Percentiles rank a stretch among this genome's conserved stretches.
These are phyloP conservation scores for Lycorma delicatula DNA, from an alignment of 1,140 invertebrate genomes.

Conservation along the genomic window DNA sequence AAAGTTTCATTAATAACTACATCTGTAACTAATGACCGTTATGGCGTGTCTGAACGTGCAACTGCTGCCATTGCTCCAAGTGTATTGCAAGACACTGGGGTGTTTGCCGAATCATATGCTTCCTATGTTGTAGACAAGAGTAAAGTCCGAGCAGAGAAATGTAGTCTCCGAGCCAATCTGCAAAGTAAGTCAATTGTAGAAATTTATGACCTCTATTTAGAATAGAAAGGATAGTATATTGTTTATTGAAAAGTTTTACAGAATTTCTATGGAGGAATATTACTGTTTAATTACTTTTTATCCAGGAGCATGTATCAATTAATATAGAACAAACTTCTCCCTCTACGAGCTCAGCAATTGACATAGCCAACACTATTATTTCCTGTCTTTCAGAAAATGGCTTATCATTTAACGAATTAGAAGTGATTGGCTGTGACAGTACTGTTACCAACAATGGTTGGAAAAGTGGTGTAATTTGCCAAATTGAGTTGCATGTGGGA, in stretches of 20 bases:
- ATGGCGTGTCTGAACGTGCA: constrained; percentile 31
- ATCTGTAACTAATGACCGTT: constrained; percentile 24
- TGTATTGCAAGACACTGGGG: constrained; percentile 24
- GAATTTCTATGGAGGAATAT: constrained; percentile 21
- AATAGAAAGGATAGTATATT: constrained; percentile 27
- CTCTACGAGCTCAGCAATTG: constrained; percentile 17
- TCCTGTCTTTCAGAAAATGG: constrained; percentile 18
- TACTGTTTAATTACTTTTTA: constrained; percentile 26
- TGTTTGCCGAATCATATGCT: constrained; percentile 12
- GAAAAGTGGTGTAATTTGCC: constrained; percentile 27
- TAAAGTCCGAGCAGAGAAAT: constrained; percentile 28
- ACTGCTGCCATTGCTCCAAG: constrained; percentile 29
- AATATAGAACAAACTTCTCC: constrained; percentile 27
- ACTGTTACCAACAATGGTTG: constrained; percentile 30
- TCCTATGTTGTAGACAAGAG: constrained; percentile 27
- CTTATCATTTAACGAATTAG: constrained; percentile 19
- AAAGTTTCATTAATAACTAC: constrained; percentile 11
- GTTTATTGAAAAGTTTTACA: constrained; percentile 18
- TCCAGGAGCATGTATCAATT: constrained; percentile 26
- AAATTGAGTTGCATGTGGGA: constrained; percentile 20
- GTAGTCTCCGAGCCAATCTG: too few species aligned
- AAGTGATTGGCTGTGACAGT: constrained; percentile 30
- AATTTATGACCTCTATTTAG: constrained; percentile 16
- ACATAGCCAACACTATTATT: constrained; percentile 21
- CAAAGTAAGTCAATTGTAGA: neutral